Conservation (phyloP, 1,140 invertebrate genomes). For the Manduca sexta region DNA sequence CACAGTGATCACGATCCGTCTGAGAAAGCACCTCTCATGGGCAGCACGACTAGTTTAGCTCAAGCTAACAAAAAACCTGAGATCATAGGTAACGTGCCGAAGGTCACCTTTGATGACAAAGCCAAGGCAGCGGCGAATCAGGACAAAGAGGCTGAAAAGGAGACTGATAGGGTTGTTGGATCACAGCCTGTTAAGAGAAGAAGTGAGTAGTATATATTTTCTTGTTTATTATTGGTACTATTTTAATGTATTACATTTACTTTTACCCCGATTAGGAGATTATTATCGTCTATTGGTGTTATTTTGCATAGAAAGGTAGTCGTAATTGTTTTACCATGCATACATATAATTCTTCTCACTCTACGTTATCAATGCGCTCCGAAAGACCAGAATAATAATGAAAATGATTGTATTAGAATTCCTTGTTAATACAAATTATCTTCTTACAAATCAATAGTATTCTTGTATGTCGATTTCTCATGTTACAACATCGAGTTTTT, state of each 20-base stretch:
- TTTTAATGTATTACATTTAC: neutral
- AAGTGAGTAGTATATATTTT: constrained; percentile 40
- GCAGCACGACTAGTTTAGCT: constrained; percentile 42
- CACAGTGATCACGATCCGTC: constrained; percentile 49
- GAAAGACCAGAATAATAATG: neutral
- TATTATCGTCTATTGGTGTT: too few species aligned
- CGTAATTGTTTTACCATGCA: too few species aligned
- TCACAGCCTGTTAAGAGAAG: constrained; percentile 56
- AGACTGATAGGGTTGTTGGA: constrained; percentile 37
- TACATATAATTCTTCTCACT: neutral
- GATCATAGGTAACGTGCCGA: constrained; percentile 55
- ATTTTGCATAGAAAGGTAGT: too few species aligned
- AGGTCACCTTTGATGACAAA: constrained; percentile 36
- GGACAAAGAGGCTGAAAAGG: constrained; percentile 22
- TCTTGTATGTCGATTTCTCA: too few species aligned
- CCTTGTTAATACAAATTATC: too few species aligned
- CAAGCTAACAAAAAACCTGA: constrained; percentile 45
- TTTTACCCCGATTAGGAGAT: neutral
- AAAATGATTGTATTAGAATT: too few species aligned
- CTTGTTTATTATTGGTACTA: constrained; percentile 7
- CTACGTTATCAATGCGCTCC: neutral
- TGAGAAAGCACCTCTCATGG: constrained; percentile 67
- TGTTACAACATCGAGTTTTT: too few species aligned
- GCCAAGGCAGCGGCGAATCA: constrained; percentile 12
- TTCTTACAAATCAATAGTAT: too few species aligned